A percentile compares a stretch with the other conserved stretches of the same genome.
phyloP scores from a whole-genome alignment of 2,888 invertebrate genomes.

The Syrista parreyssii region DNA sequence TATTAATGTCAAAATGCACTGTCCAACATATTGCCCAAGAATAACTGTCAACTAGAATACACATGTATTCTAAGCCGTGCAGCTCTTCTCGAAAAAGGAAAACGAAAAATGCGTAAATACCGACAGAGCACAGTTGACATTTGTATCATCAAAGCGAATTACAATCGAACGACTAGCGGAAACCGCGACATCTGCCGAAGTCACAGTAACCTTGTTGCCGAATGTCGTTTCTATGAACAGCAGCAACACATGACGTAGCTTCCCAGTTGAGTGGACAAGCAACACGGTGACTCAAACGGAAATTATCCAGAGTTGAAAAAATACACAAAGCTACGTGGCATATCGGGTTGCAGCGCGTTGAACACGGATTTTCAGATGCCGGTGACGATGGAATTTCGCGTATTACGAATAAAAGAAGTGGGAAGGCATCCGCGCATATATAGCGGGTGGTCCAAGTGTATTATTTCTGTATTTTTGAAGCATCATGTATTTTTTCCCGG shows the following conservation, averaged over 20 bases:
- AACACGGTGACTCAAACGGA: background rate
- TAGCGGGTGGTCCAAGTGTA: background rate
- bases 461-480: background rate
- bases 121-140: background rate
- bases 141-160: background rate
- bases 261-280: background rate
- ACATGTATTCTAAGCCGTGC: too few relatives aligned
- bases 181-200: background rate
- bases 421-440: background rate
- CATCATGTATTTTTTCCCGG: background rate
- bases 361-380: background rate
- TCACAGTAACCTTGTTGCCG: too few relatives aligned
- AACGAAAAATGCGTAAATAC: too few relatives aligned
- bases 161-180: background rate
- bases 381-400: background rate
- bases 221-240: background rate
- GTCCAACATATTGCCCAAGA: too few relatives aligned
- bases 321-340: background rate
- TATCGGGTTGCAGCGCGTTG: background rate
- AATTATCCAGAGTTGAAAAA: background rate
- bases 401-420: background rate
- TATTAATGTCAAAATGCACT: too few relatives aligned
- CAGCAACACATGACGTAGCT: background rate
- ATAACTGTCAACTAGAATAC: too few relatives aligned
- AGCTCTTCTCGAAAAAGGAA: too few relatives aligned